phyloP scores from a whole-genome alignment of 2,797 vertebrate genomes.

The Aythya fuligula region DNA sequence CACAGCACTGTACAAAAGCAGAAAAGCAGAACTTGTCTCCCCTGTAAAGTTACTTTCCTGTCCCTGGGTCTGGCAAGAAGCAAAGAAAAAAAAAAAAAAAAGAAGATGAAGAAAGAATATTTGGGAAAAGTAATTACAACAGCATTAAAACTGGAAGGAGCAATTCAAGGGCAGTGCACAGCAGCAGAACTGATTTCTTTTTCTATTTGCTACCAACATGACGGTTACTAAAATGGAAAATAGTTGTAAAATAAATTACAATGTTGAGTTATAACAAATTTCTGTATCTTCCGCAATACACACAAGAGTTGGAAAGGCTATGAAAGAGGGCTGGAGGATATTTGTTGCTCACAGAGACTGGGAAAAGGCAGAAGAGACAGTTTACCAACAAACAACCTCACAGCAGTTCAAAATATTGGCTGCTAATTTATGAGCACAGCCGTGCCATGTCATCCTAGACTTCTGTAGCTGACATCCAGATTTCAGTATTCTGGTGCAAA shows the following conservation, averaged over 20 bases:
- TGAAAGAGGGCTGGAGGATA: not conserved
- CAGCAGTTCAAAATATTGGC: constrained; percentile 36
- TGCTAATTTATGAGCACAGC: constrained; percentile 53
- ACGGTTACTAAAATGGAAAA: not conserved
- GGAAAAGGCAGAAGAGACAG: constrained; percentile 12
- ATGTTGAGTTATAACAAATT: not conserved
- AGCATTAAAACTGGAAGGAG: not conserved
- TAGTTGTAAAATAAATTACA: not conserved
- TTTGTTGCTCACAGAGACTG: not conserved
- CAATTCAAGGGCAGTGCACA: not conserved
- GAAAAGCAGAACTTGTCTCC: not conserved
- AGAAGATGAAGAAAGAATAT: not conserved
- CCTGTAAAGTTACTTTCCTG: constrained; percentile 4
- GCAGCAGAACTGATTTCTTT: not conserved
- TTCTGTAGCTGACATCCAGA: constrained; percentile 3
- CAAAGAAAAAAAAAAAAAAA: not conserved
- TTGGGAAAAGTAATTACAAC: not conserved
- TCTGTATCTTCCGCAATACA: not conserved
- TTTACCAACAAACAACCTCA: constrained; percentile 52
- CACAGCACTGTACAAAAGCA: constrained; percentile 20
- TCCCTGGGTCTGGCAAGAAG: not conserved
- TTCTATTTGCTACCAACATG: not conserved
- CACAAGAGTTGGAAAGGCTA: not conserved
- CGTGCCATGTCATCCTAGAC: constrained; percentile 40
- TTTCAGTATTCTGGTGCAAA: not conserved